Evolutionary conservation across 1,140 invertebrate species (phyloP).

Genomic region (Monochamus saltuarius): DNA sequence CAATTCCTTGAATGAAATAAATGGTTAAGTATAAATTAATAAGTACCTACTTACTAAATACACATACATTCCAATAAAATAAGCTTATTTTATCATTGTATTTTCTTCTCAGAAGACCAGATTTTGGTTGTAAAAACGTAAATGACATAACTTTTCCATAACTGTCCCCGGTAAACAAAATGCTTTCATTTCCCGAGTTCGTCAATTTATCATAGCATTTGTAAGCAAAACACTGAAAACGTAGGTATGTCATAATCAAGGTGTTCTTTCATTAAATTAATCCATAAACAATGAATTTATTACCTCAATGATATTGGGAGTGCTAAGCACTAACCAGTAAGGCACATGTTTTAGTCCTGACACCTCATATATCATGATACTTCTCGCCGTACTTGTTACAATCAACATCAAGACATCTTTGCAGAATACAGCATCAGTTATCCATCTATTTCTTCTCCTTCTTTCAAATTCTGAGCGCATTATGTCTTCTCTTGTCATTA

Average conservation of each 20-base stretch:
- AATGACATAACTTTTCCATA: constrained; percentile 53
- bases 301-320: constrained; percentile 53
- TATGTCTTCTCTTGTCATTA: constrained; percentile 50
- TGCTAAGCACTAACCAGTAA: constrained; percentile 55
- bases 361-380: constrained; percentile 57
- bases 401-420: constrained; percentile 54
- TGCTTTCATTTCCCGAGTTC: constrained; percentile 34
- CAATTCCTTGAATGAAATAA: constrained; percentile 47
- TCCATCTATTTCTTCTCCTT: constrained; percentile 56
- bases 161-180: constrained; percentile 55
- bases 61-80: constrained; percentile 57
- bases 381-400: constrained; percentile 56
- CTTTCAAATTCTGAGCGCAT: constrained; percentile 37
- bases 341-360: constrained; percentile 55
- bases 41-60: neutral
- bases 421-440: constrained; percentile 59
- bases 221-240: constrained; percentile 52
- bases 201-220: constrained; percentile 17
- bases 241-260: neutral
- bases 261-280: neutral
- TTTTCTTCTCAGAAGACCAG: constrained; percentile 53
- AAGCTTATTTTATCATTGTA: constrained; percentile 54
- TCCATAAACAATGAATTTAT: neutral
- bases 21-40: neutral
- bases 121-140: constrained; percentile 53